Evolutionary conservation across 1,140 invertebrate genomes (phyloP).

Genomic region (Bicyclus anynana): DNA sequence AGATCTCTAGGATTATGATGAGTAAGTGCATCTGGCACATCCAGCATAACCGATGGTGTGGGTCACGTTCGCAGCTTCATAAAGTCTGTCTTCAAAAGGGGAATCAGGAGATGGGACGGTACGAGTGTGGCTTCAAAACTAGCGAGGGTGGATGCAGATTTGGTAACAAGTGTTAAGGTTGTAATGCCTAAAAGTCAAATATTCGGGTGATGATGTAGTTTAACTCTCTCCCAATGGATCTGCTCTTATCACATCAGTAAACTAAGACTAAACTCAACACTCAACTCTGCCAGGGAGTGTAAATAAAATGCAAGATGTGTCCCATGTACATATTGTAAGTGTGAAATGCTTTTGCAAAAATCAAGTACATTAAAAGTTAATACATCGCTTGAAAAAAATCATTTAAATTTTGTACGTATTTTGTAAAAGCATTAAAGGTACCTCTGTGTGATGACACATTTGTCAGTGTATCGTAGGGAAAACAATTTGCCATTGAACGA

Average conservation of each 20-base stretch:
- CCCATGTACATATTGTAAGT: conserved; percentile 32
- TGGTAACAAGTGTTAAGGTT: not conserved
- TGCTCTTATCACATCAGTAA: not conserved
- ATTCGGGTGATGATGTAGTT: too few species aligned
- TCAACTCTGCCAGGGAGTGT: not conserved
- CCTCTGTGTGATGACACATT: not conserved
- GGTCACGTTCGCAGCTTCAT: not conserved
- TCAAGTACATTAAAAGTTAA: not conserved
- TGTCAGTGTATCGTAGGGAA: not conserved
- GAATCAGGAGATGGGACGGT: not conserved
- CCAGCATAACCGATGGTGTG: not conserved
- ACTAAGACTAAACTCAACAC: not conserved
- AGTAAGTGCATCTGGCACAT: not conserved
- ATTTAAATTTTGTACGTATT: not conserved
- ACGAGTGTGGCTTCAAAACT: not conserved
- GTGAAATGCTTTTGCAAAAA: conserved; percentile 34
- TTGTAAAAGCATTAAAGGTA: not conserved
- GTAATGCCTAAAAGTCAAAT: too few species aligned
- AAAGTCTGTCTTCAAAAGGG: too few species aligned
- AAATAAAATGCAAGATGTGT: not conserved
- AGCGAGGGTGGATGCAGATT: not conserved
- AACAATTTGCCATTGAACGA: not conserved
- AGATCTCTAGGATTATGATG: not conserved
- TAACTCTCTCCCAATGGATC: too few species aligned
- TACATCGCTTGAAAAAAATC: too few species aligned